A percentile compares a stretch with the other conserved stretches of the same genome.
phyloP scores from a whole-genome alignment of 2,113 vertebrate genomes.

The Myodes glareolus region DNA sequence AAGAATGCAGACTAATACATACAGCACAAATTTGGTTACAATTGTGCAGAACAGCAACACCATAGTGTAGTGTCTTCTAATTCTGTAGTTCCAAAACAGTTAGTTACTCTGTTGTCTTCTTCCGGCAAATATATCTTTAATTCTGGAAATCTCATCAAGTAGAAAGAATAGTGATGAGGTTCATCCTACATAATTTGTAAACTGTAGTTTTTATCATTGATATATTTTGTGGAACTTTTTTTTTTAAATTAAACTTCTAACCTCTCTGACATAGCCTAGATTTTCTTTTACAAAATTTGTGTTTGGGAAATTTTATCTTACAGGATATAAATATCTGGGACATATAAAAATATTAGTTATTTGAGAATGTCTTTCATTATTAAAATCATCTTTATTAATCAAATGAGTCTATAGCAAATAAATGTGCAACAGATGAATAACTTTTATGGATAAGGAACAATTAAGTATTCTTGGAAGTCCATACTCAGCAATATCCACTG shows the following conservation, averaged over 20 bases:
- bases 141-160: background rate
- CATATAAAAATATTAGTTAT: background rate
- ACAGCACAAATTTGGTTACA: background rate
- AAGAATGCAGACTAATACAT: background rate
- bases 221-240: background rate
- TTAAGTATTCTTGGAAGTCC: conserved; percentile 45
- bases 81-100: background rate
- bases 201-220: background rate
- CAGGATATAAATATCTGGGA: background rate
- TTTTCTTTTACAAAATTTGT: background rate
- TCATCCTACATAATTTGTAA: background rate
- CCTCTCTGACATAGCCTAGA: background rate
- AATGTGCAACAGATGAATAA: conserved; percentile 34
- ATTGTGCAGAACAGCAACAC: background rate
- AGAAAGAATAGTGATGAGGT: background rate
- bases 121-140: background rate
- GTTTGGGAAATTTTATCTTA: background rate
- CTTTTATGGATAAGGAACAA: conserved; percentile 52
- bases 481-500: background rate
- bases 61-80: background rate
- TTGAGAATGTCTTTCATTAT: conserved; percentile 12
- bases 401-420: conserved; percentile 38
- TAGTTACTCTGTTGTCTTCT: background rate
- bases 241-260: background rate
- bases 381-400: conserved; percentile 5